Evolutionary conservation across 2,113 vertebrate species (phyloP).

Genomic region (Delphinapterus leucas): DNA sequence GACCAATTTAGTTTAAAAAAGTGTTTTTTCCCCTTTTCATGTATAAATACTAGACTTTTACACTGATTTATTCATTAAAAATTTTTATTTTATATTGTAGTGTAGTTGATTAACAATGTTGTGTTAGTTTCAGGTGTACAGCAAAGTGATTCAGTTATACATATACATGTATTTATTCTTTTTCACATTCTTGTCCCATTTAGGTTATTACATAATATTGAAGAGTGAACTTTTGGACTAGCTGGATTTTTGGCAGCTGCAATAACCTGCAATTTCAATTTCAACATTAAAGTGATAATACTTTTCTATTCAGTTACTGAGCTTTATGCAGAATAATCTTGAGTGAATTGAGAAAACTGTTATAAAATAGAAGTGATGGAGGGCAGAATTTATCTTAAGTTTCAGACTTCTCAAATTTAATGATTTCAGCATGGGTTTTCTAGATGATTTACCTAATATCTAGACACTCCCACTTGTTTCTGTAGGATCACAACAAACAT

Average conservation of each 20-base stretch:
- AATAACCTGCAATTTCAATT: background rate
- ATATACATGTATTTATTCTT: background rate
- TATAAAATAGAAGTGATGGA: background rate
- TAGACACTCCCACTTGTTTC: background rate
- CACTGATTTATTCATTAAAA: background rate
- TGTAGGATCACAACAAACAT: too few species aligned
- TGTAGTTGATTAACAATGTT: background rate
- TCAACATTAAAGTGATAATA: background rate
- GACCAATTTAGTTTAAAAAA: background rate
- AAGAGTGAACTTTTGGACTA: background rate
- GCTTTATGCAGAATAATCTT: background rate
- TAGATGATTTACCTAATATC: background rate
- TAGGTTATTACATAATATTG: background rate
- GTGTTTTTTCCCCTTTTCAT: background rate
- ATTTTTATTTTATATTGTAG: background rate
- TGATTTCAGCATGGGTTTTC: background rate
- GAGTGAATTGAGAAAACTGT: background rate
- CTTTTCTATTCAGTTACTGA: background rate
- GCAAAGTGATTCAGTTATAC: background rate
- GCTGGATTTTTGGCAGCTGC: background rate
- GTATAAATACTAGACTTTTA: background rate
- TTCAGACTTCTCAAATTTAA: background rate
- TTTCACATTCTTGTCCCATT: background rate
- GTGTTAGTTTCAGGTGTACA: background rate
- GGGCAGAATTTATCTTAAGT: background rate